phyloP scores from a whole-genome alignment of 1,140 invertebrate genomes.

The Maniola jurtina region DNA sequence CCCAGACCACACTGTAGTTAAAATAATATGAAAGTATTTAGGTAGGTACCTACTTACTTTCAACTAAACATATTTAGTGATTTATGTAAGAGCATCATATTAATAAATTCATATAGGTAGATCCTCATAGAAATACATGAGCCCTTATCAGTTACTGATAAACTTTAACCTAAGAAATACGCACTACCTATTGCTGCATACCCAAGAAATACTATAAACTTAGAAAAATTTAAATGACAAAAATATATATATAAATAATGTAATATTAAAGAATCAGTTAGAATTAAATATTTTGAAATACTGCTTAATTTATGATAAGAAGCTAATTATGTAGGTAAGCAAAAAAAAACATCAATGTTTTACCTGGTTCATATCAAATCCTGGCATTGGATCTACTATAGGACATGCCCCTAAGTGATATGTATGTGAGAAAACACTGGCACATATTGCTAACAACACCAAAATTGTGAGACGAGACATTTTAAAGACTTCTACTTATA shows the following conservation, averaged over 20 bases:
- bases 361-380: conserved; percentile 87
- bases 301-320: too few species aligned
- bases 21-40: too few species aligned
- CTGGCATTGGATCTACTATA: conserved; percentile 83
- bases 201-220: too few species aligned
- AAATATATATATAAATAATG: too few species aligned
- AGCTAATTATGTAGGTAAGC: background rate
- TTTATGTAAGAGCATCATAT: too few species aligned
- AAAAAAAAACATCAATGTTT: conserved; percentile 30
- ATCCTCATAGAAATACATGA: background rate
- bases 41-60: too few species aligned
- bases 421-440: conserved; percentile 75
- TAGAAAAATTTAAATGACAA: too few species aligned
- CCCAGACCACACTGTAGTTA: too few species aligned
- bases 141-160: background rate
- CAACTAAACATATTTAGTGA: too few species aligned
- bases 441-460: conserved; percentile 46
- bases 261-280: too few species aligned
- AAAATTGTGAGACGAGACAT: conserved; percentile 46
- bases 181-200: too few species aligned
- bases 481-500: conserved; percentile 18
- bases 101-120: background rate
- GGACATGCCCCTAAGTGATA: conserved; percentile 89
- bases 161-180: background rate
- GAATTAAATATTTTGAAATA: too few species aligned